Evolutionary conservation across 1,140 invertebrate genomes (phyloP), one percentile per base, ranked within the genome.

Genomic region (Leptinotarsa defecta): DNA sequence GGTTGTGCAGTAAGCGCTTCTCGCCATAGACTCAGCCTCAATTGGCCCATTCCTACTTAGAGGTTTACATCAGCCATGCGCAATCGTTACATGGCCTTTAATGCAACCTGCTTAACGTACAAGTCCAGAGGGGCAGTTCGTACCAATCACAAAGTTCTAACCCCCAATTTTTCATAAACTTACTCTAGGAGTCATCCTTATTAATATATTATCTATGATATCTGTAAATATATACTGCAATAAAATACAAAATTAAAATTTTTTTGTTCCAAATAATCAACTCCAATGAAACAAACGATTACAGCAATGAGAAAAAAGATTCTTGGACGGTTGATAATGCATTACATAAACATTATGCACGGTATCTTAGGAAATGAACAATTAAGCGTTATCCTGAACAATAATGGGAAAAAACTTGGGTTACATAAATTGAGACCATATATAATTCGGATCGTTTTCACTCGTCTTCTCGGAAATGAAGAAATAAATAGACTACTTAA

Each of bases 391-490:
- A 57, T 57, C n/a, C 52, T 15, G n/a, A 57, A 57, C n/a, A 57
- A 57, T 57, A 17, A 19, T 57, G 52, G n/a, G 52, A 57, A 57
- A 57, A 57, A 57, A 57, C 52, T 57, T 57, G 52, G 52, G 52
- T 57, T 57, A 57, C 52, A 57, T 57, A 57, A 57, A 57, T 57
- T 57, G 52, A 57, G 52, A 57, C 52, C 52, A 57, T 57, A 17
- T 19, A 57, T 57, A 57, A 57, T 57, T 5, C 52, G n/a, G 3
- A 57, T 57, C 52, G 52, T 57, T 57, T 57, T 57, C 52, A 57
- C 52, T 57, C 52, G 52, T 57, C 52, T 15, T n/a, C 52, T 15
- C 52, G 52, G 52, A 57, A 57, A 5, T 57, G n/a, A 17, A 57
- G 52, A 57, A 57, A 57, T 57, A 57, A 57, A 57, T 57, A 57